These are phyloP conservation scores for Choreutis nemorana DNA, from an alignment of 2,888 invertebrate genomes.

Conservation along the genomic window DNA sequence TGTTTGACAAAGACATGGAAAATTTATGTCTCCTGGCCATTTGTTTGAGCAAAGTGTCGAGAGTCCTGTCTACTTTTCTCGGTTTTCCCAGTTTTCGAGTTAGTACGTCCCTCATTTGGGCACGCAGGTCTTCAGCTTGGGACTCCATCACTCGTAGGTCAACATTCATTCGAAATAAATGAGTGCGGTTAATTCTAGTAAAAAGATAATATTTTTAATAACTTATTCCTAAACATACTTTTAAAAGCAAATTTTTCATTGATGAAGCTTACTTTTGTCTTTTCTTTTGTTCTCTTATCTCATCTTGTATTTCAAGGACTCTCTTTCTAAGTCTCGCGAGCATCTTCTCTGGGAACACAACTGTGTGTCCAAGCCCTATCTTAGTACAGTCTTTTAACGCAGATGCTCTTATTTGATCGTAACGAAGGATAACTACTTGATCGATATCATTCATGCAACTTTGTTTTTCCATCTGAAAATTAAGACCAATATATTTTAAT, in stretches of 20 bases:
- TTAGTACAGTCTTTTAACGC: conserved; percentile 45
- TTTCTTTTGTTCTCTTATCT: conserved; percentile 68
- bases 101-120: conserved; percentile 47
- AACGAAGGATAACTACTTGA: conserved; percentile 71
- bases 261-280: conserved; percentile 61
- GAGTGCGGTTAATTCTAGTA: conserved; percentile 70
- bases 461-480: conserved; percentile 74
- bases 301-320: conserved; percentile 70
- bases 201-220: not conserved
- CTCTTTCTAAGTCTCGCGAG: conserved; percentile 67
- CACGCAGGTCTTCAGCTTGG: conserved; percentile 64
- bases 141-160: conserved; percentile 73
- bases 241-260: not conserved
- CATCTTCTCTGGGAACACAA: conserved; percentile 71
- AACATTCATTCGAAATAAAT: conserved; percentile 74
- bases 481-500: not conserved
- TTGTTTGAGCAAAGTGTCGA: conserved; percentile 44
- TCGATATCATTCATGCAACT: conserved; percentile 80
- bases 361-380: conserved; percentile 43
- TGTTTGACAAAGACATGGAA: conserved; percentile 24
- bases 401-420: conserved; percentile 71
- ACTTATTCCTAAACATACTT: too few species aligned
- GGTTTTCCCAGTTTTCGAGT: conserved; percentile 48
- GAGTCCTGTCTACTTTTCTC: conserved; percentile 40
- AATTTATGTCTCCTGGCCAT: conserved; percentile 53